These are phyloP conservation scores for Metalampra italica DNA, from an alignment of 2,888 invertebrate species.

Conservation along the genomic window DNA sequence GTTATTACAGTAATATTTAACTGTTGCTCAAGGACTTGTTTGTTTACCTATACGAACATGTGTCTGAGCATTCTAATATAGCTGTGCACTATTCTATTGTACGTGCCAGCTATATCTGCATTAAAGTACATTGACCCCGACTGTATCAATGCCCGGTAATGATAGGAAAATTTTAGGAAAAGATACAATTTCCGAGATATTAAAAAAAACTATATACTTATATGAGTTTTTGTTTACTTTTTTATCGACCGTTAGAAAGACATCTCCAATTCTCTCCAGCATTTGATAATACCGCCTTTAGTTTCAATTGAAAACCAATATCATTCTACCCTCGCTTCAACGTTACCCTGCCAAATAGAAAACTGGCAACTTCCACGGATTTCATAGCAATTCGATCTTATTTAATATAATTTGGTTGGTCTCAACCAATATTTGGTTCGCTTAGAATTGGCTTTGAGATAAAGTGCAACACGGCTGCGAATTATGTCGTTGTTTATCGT, in stretches of 20 bases:
- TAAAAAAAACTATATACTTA: too few relatives aligned
- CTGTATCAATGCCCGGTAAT: too few relatives aligned
- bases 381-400: constrained; percentile 13
- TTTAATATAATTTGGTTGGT: constrained; percentile 31
- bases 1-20: not conserved
- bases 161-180: too few relatives aligned
- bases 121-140: too few relatives aligned
- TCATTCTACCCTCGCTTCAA: not conserved
- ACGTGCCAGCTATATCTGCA: too few relatives aligned
- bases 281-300: not conserved
- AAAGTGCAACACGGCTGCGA: too few relatives aligned
- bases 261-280: not conserved
- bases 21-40: not conserved
- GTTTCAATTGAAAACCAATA: constrained; percentile 1
- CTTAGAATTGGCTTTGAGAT: constrained; percentile 17
- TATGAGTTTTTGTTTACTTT: too few relatives aligned
- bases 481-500: too few relatives aligned
- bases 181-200: too few relatives aligned
- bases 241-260: too few relatives aligned
- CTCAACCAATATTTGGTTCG: constrained; percentile 28
- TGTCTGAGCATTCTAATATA: not conserved
- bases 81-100: not conserved
- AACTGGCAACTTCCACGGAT: constrained; percentile 17
- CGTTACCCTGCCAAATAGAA: constrained; percentile 16
- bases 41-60: not conserved